Evolutionary conservation across 2,113 vertebrate species (phyloP), one percentile per base, ranked within the genome.

Genomic region (Triplophysa dalaica): DNA sequence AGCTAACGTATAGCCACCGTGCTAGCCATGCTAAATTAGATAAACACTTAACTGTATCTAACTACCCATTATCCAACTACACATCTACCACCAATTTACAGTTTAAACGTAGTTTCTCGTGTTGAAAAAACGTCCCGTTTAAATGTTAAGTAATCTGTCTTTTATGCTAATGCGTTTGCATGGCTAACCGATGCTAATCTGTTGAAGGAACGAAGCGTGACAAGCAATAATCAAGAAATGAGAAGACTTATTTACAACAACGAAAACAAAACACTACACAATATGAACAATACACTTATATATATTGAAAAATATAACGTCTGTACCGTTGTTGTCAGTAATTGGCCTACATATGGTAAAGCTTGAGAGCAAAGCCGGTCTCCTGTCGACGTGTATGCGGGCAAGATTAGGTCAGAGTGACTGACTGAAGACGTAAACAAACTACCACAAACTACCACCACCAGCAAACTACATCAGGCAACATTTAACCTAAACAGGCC

Each of bases 361-460:
- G 77, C 76, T 82, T 75, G 62, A 83, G 41, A 75, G 73, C 74
- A 26, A 74, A 83, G 70, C 78, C 77, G 72, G 70, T 79, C 64
- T 75, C 70, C 67, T 68, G 65, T 79, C 76, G 77, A 79, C 45
- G 81, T 83, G 82, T 70, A 80, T 80, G 77, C 70, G 81, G 73
- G 77, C 76, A 70, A 83, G 72, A 70, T 41, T 48, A 63, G 43
- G 70, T 73, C 77, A 79, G 70, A 79, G 68, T 79, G 54, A 79
- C 54, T 79, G 54, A 79, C 54, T 70, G 54, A 77, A 66, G 81
- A 76, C 74, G 74, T 76, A 76, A 76, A 76, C 74, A 76, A 76
- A 76, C 74, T 19, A 76, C 16, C 58, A 63, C 13, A 61, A 61
- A 61, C 58, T 61, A 21, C n/a, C 58, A 73, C 7, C 70, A 41